Conservation (phyloP, 2,888 invertebrate genomes). For the Norana najaformis region DNA sequence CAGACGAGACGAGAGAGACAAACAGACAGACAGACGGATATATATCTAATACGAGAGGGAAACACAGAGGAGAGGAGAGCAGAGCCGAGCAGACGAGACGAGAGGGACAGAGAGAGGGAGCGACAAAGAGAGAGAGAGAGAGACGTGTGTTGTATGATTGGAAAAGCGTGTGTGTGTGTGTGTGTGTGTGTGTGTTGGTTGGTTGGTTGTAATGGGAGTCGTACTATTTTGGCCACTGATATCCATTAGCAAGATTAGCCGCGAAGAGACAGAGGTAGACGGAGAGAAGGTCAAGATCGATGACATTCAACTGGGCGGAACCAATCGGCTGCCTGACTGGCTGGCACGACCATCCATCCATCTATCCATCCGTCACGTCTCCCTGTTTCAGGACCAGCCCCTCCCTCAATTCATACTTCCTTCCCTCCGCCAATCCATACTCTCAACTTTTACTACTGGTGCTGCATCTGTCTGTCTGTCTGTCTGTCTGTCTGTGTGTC, state of each 20-base stretch:
- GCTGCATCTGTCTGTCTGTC: neutral
- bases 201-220: neutral
- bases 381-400: neutral
- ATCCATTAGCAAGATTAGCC: constrained; percentile 13
- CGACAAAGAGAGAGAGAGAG: no score
- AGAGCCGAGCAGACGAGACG: no score
- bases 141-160: no score
- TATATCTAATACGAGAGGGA: no score
- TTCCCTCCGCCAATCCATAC: neutral
- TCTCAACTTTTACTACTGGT: no score
- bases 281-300: neutral
- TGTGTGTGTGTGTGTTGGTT: neutral
- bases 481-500: neutral
- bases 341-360: neutral
- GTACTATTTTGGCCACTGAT: neutral
- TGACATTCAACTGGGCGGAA: neutral
- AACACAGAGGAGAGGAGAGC: no score
- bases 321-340: neutral
- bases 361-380: neutral
- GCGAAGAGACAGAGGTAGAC: neutral
- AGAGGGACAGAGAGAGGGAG: no score
- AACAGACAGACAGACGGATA: no score
- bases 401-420: neutral
- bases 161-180: neutral
- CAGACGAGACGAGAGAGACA: no score